These are phyloP conservation scores for Lamellibrachia columna DNA, from an alignment of 2,888 invertebrate genomes.

Conservation along the genomic window DNA sequence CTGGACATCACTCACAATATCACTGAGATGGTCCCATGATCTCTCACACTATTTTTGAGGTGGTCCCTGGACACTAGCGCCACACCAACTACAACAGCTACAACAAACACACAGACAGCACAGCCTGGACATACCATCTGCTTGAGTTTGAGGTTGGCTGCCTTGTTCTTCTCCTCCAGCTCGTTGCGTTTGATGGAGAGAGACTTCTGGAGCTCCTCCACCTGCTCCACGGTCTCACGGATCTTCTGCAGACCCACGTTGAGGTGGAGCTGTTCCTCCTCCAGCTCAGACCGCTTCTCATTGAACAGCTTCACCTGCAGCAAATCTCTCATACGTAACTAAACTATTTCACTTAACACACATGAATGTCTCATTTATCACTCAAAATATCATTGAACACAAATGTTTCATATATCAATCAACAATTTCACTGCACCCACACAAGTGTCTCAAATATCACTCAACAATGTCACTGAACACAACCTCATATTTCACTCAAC, in stretches of 20 bases:
- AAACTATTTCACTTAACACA: background rate
- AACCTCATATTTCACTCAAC: background rate
- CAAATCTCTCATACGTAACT: background rate
- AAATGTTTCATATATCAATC: background rate
- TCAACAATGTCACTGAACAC: background rate
- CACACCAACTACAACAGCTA: too few relatives aligned
- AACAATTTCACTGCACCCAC: background rate
- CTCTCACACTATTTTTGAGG: too few relatives aligned
- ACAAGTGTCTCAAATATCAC: background rate
- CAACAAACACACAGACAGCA: too few relatives aligned
- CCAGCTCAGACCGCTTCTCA: conserved; percentile 96
- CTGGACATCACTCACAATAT: too few relatives aligned
- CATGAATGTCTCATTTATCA: background rate
- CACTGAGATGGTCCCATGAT: too few relatives aligned
- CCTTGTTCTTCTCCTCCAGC: conserved; percentile 94
- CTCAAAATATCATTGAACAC: background rate
- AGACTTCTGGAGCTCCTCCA: conserved; percentile 99
- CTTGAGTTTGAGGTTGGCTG: conserved; percentile 97
- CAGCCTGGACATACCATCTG: conserved; percentile 82
- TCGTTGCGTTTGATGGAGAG: conserved; percentile 89
- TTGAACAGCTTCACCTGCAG: conserved; percentile 84
- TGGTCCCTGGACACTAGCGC: too few relatives aligned
- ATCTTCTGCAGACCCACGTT: conserved; percentile 99
- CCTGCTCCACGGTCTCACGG: conserved; percentile 98
- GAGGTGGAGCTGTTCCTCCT: conserved; percentile 97